Conservation (phyloP, 2,113 vertebrate genomes). For the Mustela nigripes region DNA sequence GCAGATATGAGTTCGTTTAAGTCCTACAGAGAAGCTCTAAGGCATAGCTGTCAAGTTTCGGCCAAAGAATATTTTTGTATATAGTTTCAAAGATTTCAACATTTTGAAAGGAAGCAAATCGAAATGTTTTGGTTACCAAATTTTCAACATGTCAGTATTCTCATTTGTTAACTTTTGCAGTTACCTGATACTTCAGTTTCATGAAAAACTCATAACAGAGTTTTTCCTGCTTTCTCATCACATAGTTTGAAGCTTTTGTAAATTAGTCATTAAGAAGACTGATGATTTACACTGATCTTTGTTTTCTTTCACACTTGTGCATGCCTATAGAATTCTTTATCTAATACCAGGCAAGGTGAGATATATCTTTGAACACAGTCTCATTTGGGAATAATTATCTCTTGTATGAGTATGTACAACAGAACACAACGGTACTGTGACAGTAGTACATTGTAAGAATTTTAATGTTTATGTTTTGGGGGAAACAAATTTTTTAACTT, state of each 20-base stretch:
- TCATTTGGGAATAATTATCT: background rate
- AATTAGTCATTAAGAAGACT: background rate
- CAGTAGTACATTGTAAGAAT: background rate
- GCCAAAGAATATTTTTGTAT: background rate
- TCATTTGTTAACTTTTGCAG: background rate
- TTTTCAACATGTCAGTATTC: background rate
- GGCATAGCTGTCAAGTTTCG: background rate
- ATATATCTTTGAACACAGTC: background rate
- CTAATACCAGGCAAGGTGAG: background rate
- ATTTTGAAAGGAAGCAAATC: background rate
- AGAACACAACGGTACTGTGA: background rate
- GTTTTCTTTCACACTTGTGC: background rate
- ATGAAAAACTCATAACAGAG: background rate
- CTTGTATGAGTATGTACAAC: background rate
- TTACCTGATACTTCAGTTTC: background rate
- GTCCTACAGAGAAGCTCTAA: background rate
- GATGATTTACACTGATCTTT: background rate
- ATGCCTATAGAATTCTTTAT: background rate
- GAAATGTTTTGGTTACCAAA: background rate
- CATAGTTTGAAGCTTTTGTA: background rate
- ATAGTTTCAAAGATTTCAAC: constrained; percentile 13
- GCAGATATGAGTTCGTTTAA: background rate
- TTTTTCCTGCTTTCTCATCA: background rate
- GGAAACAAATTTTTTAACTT: background rate
- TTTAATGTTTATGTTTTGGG: background rate